These are phyloP conservation scores for Astyanax mexicanus DNA, from an alignment of 2,797 vertebrate species.

Conservation along the genomic window DNA sequence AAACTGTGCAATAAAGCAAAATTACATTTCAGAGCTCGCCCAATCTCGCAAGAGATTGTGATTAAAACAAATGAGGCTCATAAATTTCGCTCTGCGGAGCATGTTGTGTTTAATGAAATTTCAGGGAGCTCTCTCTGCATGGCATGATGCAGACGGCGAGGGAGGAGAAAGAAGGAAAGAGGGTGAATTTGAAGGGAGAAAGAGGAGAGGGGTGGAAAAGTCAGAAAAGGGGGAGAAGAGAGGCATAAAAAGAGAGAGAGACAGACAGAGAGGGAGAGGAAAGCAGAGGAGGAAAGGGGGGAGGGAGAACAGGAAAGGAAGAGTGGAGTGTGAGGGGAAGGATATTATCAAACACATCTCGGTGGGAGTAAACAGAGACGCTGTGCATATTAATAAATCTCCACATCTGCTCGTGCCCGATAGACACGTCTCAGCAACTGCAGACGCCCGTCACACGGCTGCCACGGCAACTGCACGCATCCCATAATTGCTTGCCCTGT, in stretches of 20 bases:
- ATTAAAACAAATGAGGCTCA: constrained; percentile 87
- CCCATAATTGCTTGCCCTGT: constrained; percentile 56
- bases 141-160: constrained; percentile 65
- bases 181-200: constrained; percentile 6
- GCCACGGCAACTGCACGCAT: constrained; percentile 48
- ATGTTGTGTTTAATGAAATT: constrained; percentile 98
- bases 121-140: constrained; percentile 95
- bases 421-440: constrained; percentile 77
- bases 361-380: constrained; percentile 92
- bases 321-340: constrained; percentile 68
- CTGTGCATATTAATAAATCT: constrained; percentile 96
- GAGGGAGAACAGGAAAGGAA: constrained; percentile 77
- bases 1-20: constrained; percentile 79
- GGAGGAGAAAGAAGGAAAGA: neutral
- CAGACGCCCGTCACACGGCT: constrained; percentile 55
- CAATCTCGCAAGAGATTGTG: constrained; percentile 74
- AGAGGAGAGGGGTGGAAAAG: neutral
- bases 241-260: constrained; percentile 31
- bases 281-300: neutral
- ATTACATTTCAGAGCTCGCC: constrained; percentile 81
- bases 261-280: neutral
- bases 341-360: constrained; percentile 98
- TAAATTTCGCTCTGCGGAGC: constrained; percentile 81
- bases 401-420: constrained; percentile 94
- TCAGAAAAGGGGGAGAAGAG: constrained; percentile 77